These are phyloP conservation scores for Portunus trituberculatus DNA, from an alignment of 1,140 invertebrate genomes.

Conservation along the genomic window DNA sequence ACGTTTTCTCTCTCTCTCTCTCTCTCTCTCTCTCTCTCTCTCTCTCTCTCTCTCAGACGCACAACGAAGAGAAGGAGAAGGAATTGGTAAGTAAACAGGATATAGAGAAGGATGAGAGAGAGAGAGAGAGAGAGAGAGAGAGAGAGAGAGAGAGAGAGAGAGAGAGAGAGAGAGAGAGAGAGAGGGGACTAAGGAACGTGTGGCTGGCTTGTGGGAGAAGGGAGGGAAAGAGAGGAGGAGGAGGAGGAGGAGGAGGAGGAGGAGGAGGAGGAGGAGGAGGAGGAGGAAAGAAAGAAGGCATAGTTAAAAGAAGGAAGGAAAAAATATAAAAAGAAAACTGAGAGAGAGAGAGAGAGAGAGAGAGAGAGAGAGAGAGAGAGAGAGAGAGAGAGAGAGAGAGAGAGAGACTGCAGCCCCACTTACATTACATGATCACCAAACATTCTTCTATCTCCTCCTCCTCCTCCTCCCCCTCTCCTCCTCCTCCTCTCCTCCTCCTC, in stretches of 20 bases:
- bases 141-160: background rate
- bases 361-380: slow-evolving; percentile 42
- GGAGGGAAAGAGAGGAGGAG: background rate
- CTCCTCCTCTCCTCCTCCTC: background rate
- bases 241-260: background rate
- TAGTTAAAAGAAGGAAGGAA: background rate
- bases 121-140: background rate
- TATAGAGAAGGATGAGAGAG: background rate
- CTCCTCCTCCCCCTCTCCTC: background rate
- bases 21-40: no score
- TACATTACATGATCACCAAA: slow-evolving; percentile 25
- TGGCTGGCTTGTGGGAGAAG: background rate
- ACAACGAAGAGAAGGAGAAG: background rate
- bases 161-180: background rate
- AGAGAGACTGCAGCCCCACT: background rate
- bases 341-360: slow-evolving; percentile 26
- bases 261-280: background rate
- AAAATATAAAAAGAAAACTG: background rate
- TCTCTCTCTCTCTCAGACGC: background rate
- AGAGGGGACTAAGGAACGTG: background rate
- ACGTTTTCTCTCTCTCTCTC: no score
- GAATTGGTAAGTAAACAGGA: slow-evolving; percentile 10
- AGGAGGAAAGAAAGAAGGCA: background rate
- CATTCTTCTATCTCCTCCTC: background rate
- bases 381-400: slow-evolving; percentile 50